Percentiles rank a stretch among this genome's conserved stretches.
Evolutionary conservation across 2,113 vertebrate genomes (phyloP).

Genomic region (Rhombomys opimus): DNA sequence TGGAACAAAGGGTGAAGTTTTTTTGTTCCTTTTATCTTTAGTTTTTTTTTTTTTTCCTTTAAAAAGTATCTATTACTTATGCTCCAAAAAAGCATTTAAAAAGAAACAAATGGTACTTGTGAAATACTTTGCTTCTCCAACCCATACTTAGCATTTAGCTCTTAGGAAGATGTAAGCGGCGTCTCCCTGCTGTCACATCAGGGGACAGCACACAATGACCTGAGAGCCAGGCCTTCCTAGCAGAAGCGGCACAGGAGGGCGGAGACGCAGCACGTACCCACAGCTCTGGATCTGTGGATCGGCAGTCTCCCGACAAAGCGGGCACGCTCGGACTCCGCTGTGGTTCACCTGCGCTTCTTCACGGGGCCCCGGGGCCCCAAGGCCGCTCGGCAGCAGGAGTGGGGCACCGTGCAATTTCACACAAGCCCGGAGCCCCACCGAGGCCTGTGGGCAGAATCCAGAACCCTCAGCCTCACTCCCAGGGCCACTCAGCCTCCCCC

Average conservation of each 20-base stretch:
- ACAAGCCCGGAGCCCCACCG: neutral
- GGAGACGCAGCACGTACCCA: conserved; percentile 82
- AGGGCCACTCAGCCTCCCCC: conserved; percentile 66
- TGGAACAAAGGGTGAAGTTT: neutral
- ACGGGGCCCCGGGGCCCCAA: neutral
- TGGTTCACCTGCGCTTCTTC: conserved; percentile 70
- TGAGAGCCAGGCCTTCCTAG: conserved; percentile 68
- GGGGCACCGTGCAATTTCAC: neutral
- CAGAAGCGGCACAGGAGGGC: conserved; percentile 80
- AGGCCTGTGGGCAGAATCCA: neutral
- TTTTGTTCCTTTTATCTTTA: conserved; percentile 37
- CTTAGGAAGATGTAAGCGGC: conserved; percentile 61
- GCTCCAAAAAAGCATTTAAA: conserved; percentile 51
- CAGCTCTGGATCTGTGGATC: conserved; percentile 75
- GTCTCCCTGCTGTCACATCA: conserved; percentile 74
- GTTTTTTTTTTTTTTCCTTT: neutral
- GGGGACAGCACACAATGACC: conserved; percentile 79
- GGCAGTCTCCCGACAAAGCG: conserved; percentile 71
- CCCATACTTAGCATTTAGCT: conserved; percentile 66
- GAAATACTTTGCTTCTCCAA: conserved; percentile 68
- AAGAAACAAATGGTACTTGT: conserved; percentile 81
- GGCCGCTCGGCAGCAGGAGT: neutral
- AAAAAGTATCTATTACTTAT: conserved; percentile 35
- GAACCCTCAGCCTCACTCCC: conserved; percentile 60
- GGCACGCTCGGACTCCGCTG: conserved; percentile 59